Evolutionary conservation across 2,797 vertebrate species (phyloP).

Genomic region (Lepilemur ruficaudatus): DNA sequence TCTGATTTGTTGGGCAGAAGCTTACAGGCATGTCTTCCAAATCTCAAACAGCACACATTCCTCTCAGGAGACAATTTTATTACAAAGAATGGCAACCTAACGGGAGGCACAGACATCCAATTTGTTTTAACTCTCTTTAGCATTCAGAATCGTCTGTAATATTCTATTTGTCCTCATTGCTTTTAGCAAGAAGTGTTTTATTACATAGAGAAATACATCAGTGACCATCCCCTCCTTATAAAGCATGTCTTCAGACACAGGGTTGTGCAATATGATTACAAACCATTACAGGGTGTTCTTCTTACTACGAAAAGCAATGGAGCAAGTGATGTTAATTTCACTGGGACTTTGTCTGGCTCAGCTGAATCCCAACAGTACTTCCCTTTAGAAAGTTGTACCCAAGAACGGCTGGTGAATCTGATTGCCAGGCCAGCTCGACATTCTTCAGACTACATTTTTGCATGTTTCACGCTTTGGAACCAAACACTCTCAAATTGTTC

Average conservation of each 20-base stretch:
- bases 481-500: constrained; percentile 56
- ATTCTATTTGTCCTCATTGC: constrained; percentile 16
- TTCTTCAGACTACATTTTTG: constrained; percentile 58
- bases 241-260: constrained; percentile 47
- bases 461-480: constrained; percentile 67
- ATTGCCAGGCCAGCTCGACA: neutral
- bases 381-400: constrained; percentile 46
- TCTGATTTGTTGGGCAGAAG: constrained; percentile 3
- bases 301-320: constrained; percentile 29
- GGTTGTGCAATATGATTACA: constrained; percentile 32
- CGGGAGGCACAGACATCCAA: neutral
- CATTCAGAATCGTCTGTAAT: constrained; percentile 20
- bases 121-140: constrained; percentile 46
- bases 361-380: constrained; percentile 37
- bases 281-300: neutral
- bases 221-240: constrained; percentile 38
- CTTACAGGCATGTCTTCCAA: constrained; percentile 2
- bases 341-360: constrained; percentile 26
- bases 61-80: constrained; percentile 39
- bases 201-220: neutral
- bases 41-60: neutral
- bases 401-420: constrained; percentile 34
- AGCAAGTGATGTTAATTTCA: constrained; percentile 48
- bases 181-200: constrained; percentile 48
- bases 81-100: constrained; percentile 18